These are phyloP conservation scores for Cydia amplana DNA, from an alignment of 1,140 invertebrate genomes.

Conservation along the genomic window DNA sequence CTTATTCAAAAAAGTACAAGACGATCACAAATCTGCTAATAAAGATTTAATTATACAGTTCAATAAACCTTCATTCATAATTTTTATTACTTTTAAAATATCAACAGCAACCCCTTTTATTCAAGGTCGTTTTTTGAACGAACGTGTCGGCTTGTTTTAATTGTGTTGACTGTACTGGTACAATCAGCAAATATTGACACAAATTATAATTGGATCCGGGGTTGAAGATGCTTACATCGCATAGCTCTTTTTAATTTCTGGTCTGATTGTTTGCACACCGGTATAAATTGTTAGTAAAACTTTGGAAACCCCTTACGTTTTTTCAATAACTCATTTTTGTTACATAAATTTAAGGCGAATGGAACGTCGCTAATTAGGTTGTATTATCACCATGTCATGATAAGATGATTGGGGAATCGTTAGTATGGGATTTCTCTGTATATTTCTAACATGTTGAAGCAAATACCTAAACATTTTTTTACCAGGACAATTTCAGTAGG, in stretches of 20 bases:
- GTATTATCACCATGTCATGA: too few species aligned
- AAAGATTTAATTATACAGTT: slow-evolving; percentile 5
- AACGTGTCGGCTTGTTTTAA: not conserved
- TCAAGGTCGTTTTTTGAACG: slow-evolving; percentile 24
- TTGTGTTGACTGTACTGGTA: slow-evolving; percentile 31
- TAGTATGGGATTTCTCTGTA: not conserved
- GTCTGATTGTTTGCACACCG: not conserved
- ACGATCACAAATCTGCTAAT: not conserved
- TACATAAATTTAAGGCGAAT: too few species aligned
- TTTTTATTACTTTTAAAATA: slow-evolving; percentile 29
- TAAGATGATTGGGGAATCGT: too few species aligned
- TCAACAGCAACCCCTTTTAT: slow-evolving; percentile 30
- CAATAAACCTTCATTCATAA: not conserved
- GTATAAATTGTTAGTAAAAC: not conserved
- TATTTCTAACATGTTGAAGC: not conserved
- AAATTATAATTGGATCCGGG: slow-evolving; percentile 59
- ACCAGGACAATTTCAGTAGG: not conserved
- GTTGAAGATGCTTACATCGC: slow-evolving; percentile 42
- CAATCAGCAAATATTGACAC: slow-evolving; percentile 55
- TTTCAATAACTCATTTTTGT: not conserved
- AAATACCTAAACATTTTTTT: not conserved
- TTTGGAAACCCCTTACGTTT: not conserved
- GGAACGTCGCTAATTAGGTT: too few species aligned
- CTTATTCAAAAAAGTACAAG: not conserved
- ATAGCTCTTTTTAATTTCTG: slow-evolving; percentile 43